Conservation (phyloP, 2,797 vertebrate species). For the Bovichtus diacanthus region DNA sequence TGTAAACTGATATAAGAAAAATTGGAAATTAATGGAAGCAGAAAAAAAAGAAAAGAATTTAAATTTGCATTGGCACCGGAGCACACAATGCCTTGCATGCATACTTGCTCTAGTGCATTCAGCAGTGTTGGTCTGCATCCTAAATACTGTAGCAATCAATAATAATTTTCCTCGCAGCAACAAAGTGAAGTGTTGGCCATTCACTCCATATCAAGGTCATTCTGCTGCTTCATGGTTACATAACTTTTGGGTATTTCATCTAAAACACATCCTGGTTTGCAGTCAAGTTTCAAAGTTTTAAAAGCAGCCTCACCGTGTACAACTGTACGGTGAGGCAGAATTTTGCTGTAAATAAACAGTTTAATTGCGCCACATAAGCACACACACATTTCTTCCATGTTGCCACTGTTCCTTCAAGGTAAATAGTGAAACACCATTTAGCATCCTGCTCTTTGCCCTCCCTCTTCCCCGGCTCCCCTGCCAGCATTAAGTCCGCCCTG, state of each 20-base stretch:
- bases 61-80: not conserved
- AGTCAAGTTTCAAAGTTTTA: slow-evolving; percentile 14
- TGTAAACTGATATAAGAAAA: not conserved
- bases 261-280: not conserved
- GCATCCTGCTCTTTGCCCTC: slow-evolving; percentile 34
- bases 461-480: slow-evolving; percentile 37
- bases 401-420: slow-evolving; percentile 14
- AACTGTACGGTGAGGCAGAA: not conserved
- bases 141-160: slow-evolving; percentile 5
- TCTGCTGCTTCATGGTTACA: slow-evolving; percentile 7
- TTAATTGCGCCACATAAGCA: too few species aligned
- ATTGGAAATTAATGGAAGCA: not conserved
- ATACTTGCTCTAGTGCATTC: not conserved
- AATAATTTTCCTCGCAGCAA: not conserved
- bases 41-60: not conserved
- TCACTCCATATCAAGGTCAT: slow-evolving; percentile 21
- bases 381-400: not conserved
- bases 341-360: too few species aligned
- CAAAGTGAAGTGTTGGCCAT: slow-evolving; percentile 9
- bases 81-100: not conserved
- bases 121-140: not conserved
- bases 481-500: slow-evolving; percentile 46
- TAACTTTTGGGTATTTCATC: slow-evolving; percentile 11
- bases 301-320: slow-evolving; percentile 22
- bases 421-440: slow-evolving; percentile 50